phyloP scores from a whole-genome alignment of 2,888 invertebrate genomes.

The Ctenicera cuprea region DNA sequence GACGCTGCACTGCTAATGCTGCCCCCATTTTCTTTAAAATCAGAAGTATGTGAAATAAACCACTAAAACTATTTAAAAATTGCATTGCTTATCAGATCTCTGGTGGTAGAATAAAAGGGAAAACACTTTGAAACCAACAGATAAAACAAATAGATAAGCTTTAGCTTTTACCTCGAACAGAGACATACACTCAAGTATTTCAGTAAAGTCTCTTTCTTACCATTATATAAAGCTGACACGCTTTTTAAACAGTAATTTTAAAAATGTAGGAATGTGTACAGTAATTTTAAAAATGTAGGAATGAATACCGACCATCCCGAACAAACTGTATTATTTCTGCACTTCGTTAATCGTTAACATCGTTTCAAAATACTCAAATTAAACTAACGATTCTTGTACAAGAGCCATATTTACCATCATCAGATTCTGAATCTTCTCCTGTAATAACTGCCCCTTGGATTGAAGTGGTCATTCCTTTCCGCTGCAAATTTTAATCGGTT shows the following conservation, averaged over 20 bases:
- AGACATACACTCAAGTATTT: too few relatives aligned
- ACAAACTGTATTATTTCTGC: too few relatives aligned
- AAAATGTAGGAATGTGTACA: too few relatives aligned
- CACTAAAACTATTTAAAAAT: neutral
- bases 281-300: too few relatives aligned
- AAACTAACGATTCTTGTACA: too few relatives aligned
- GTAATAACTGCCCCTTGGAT: conserved; percentile 68
- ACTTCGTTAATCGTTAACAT: too few relatives aligned
- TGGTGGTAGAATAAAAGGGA: neutral
- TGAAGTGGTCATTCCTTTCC: conserved; percentile 47
- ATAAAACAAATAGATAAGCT: neutral
- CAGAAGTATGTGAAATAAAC: conserved; percentile 28
- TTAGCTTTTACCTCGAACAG: too few relatives aligned
- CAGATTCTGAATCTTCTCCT: conserved; percentile 71
- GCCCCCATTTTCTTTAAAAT: conserved; percentile 61
- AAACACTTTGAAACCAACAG: neutral
- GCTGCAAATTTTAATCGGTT: conserved; percentile 26
- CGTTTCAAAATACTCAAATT: neutral
- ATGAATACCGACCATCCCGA: too few relatives aligned
- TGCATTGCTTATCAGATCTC: neutral
- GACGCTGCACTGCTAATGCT: conserved; percentile 66
- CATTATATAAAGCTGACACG: too few relatives aligned
- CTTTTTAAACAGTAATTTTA: too few relatives aligned
- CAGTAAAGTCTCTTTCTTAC: too few relatives aligned
- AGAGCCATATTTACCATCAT: conserved; percentile 61